phyloP scores from a whole-genome alignment of 2,113 vertebrate genomes.

The Hydrolagus affinis region DNA sequence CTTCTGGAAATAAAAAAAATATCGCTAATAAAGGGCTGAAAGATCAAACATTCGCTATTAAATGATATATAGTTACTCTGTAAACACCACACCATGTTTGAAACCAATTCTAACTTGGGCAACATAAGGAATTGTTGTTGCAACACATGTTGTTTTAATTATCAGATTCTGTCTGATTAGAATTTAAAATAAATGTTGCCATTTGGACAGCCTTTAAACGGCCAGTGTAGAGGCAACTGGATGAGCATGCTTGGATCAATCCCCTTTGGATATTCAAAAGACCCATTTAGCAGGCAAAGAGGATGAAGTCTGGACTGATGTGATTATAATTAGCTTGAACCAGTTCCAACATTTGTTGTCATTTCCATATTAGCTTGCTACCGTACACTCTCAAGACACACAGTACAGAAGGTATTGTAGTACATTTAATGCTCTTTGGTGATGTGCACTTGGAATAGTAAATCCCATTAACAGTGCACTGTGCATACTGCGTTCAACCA shows the following conservation, averaged over 20 bases:
- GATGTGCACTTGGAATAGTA: too few relatives aligned
- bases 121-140: conserved; percentile 25
- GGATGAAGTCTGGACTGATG: conserved; percentile 13
- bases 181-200: conserved; percentile 25
- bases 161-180: conserved; percentile 29
- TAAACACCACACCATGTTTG: conserved; percentile 15
- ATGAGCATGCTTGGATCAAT: conserved; percentile 2
- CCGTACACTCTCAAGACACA: background rate
- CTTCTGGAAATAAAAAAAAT: background rate
- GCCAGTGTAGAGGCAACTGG: conserved; percentile 8
- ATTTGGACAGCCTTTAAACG: conserved; percentile 15
- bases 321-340: conserved; percentile 23
- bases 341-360: conserved; percentile 14
- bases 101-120: conserved; percentile 21
- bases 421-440: too few relatives aligned
- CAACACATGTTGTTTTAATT: conserved; percentile 31
- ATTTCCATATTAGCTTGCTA: conserved; percentile 25
- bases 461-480: too few relatives aligned
- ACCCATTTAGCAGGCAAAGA: background rate
- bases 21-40: too few relatives aligned
- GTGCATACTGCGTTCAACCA: too few relatives aligned
- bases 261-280: conserved; percentile 12
- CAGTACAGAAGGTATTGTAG: background rate
- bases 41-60: conserved; percentile 21
- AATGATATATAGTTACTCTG: conserved; percentile 25